Evolutionary conservation across 2,888 invertebrate species (phyloP).

Genomic region (Diaprepes abbreviatus): DNA sequence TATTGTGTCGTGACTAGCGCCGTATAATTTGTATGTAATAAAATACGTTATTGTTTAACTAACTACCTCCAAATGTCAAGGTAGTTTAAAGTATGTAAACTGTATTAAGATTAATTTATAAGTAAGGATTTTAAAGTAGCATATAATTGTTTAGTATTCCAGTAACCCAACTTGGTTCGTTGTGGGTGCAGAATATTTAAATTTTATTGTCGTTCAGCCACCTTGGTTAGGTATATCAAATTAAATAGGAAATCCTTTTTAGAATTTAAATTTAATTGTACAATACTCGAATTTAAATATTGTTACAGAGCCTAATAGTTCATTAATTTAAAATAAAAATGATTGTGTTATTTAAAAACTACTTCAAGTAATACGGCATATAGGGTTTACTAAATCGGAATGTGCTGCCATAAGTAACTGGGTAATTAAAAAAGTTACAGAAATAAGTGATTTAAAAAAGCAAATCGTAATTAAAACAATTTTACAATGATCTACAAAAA

Average conservation of each 20-base stretch:
- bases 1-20: not conserved
- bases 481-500: no score
- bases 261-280: slow-evolving; percentile 37
- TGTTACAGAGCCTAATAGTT: not conserved
- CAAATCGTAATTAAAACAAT: no score
- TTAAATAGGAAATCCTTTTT: slow-evolving; percentile 38
- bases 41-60: slow-evolving; percentile 8
- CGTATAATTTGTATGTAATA: not conserved
- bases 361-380: no score
- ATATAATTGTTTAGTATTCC: slow-evolving; percentile 33
- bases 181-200: slow-evolving; percentile 41
- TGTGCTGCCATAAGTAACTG: no score
- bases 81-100: slow-evolving; percentile 8
- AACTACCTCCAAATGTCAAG: slow-evolving; percentile 33
- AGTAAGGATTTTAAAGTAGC: slow-evolving; percentile 28
- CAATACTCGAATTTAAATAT: slow-evolving; percentile 26
- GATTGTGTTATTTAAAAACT: not conserved
- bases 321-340: not conserved
- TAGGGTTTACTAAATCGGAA: no score
- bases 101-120: slow-evolving; percentile 35
- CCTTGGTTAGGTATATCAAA: slow-evolving; percentile 41
- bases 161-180: slow-evolving; percentile 11
- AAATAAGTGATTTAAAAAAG: no score
- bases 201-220: slow-evolving; percentile 29
- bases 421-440: no score